Evolutionary conservation across 2,888 invertebrate genomes (phyloP).

Genomic region (Phaonia tiefii): DNA sequence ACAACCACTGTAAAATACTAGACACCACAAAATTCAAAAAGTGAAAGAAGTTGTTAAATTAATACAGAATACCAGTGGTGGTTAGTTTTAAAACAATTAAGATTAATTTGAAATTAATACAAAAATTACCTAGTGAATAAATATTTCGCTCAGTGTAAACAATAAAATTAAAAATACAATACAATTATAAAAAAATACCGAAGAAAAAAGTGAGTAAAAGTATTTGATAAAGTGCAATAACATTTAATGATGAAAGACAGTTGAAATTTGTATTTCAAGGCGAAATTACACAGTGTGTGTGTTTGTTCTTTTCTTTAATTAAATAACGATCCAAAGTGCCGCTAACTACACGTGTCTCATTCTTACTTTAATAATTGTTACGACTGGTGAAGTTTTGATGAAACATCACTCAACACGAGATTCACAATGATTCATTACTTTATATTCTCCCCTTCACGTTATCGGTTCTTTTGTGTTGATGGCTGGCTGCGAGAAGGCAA

Average conservation of each 20-base stretch:
- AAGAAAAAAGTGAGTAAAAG: slow-evolving; percentile 20
- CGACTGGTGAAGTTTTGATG: no score
- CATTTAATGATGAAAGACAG: neutral
- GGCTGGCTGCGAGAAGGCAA: neutral
- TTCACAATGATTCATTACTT: slow-evolving; percentile 25
- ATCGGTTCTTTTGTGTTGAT: neutral
- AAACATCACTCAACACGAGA: slow-evolving; percentile 31
- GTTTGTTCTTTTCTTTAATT: neutral
- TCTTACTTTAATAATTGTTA: slow-evolving; percentile 5
- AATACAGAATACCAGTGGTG: neutral
- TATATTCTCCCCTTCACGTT: neutral
- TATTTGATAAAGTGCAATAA: slow-evolving; percentile 5
- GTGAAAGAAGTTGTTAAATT: slow-evolving; percentile 1
- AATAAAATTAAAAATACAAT: slow-evolving; percentile 7
- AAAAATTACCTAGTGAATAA: neutral
- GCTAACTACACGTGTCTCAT: neutral
- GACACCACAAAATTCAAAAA: neutral
- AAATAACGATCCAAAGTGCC: neutral
- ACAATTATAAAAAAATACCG: neutral
- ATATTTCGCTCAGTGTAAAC: neutral
- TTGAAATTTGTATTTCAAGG: neutral
- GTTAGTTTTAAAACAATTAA: no score
- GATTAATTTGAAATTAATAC: no score
- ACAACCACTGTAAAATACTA: no score
- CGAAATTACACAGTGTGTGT: neutral